Percentiles rank a stretch among this genome's conserved stretches.
phyloP scores from a whole-genome alignment of 2,888 invertebrate genomes.

The Nasonovia ribisnigri region DNA sequence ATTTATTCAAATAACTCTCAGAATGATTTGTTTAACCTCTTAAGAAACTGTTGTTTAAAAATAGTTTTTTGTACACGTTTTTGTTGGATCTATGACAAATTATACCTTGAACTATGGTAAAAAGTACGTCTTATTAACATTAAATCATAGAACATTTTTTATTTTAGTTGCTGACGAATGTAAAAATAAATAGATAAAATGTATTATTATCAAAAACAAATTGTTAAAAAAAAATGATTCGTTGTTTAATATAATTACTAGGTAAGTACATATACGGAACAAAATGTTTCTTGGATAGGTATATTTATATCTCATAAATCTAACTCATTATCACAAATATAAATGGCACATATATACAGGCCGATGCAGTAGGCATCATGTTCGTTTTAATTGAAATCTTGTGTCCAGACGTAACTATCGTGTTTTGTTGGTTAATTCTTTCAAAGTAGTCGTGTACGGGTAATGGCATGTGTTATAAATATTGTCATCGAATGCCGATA shows the following conservation, averaged over 20 bases:
- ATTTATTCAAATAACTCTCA: background rate
- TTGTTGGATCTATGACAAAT: background rate
- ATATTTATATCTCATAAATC: conserved; percentile 1
- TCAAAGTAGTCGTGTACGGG: background rate
- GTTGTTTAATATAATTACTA: background rate
- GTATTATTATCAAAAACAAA: background rate
- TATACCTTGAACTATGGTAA: background rate
- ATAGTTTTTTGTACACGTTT: background rate
- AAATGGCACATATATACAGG: background rate
- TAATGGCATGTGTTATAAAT: conserved; percentile 42
- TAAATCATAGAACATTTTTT: background rate
- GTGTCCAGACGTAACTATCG: conserved; percentile 41
- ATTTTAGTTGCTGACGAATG: background rate
- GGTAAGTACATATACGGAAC: background rate
- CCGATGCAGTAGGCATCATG: background rate
- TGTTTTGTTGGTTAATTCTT: conserved; percentile 42
- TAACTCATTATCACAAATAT: conserved; percentile 16
- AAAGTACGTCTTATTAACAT: background rate
- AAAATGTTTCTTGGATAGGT: background rate
- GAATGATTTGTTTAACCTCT: background rate
- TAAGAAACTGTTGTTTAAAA: background rate
- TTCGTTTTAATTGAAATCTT: conserved; percentile 54
- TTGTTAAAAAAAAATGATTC: background rate
- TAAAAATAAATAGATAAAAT: background rate
- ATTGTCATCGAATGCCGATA: conserved; percentile 30